A percentile compares a stretch with the other conserved stretches of the same genome.
Evolutionary conservation across 2,888 invertebrate species (phyloP).

Genomic region (Neoitamus cyanurus): DNA sequence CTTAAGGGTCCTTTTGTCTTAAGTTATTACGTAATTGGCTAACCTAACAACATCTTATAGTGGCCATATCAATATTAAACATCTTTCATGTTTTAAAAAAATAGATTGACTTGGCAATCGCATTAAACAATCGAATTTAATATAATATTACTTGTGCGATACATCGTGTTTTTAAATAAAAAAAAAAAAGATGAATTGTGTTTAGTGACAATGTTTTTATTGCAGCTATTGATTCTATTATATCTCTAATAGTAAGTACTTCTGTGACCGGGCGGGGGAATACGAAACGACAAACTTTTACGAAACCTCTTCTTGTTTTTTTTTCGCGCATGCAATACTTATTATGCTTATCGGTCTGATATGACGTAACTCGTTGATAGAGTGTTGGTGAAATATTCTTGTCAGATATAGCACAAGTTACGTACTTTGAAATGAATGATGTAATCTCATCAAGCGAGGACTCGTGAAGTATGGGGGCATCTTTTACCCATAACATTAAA

Average conservation of each 20-base stretch:
- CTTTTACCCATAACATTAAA: slow-evolving; percentile 53
- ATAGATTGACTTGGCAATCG: too few species aligned
- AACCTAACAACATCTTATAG: too few species aligned
- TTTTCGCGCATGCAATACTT: slow-evolving; percentile 53
- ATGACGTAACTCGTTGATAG: slow-evolving; percentile 48
- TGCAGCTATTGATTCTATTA: slow-evolving; percentile 31
- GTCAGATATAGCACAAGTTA: slow-evolving; percentile 52
- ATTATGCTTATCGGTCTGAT: slow-evolving; percentile 52
- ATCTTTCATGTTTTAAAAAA: too few species aligned
- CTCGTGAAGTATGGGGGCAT: neutral
- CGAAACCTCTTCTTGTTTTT: slow-evolving; percentile 48
- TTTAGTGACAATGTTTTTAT: neutral
- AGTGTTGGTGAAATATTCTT: slow-evolving; percentile 50
- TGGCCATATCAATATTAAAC: too few species aligned
- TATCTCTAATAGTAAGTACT: slow-evolving; percentile 51
- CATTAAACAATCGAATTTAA: too few species aligned
- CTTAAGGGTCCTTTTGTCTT: too few species aligned
- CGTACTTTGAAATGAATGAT: slow-evolving; percentile 52
- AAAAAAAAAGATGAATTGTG: too few species aligned
- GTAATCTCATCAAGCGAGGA: slow-evolving; percentile 53
- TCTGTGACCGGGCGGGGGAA: slow-evolving; percentile 53
- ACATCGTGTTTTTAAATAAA: too few species aligned
- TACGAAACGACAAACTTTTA: slow-evolving; percentile 54
- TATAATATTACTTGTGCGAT: too few species aligned
- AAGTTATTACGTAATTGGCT: too few species aligned